Base-by-base conservation (phyloP, 2,888 invertebrate species). In the Nebria salina region DNA sequence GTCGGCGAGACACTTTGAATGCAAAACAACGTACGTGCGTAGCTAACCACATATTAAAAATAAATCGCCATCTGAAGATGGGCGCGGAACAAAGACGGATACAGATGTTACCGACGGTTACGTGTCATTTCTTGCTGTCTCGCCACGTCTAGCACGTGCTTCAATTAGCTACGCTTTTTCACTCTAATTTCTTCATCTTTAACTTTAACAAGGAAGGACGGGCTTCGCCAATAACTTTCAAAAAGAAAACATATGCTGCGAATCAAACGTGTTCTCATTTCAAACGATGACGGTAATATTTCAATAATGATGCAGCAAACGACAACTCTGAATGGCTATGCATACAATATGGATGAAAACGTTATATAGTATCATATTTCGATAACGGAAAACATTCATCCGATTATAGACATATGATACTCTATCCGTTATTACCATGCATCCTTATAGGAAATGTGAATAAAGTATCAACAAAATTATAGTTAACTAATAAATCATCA, bases 151-250 rank as follows among this genome's bases (percentile, higher is more conserved):
- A 73, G 65, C 74, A 75, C 80, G 80, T 80, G 80, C 72, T 68
- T 68, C 80, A 80, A 80, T 80, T 80, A 80, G 80, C 80, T 20
- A 80, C 75, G 80, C 73, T 79, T 80, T 80, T 80, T 80, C 80
- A 80, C 80, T 80, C 72, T 80, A 80, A 80, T 80, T 80, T 80
- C 80, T 80, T 80, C 54, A 80, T 80, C 75, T 70, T 75, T 66
- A 3, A 34, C 74, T 75, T 74, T 75, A 42, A 43, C 42, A 41
- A 73, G 43, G 11, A 34, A 41, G 43, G 73, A 73, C 73, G 41
- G 41, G 9, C 70, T 70, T 70, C 25, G 70, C 54, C 54, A 54
- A 54, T 54, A 54, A 54, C 54, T 54, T 11, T 54, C 54, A 54
- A 54, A 54, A 13, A 54, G 8, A 11, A 54, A 54, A 54, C 54